A percentile compares a stretch with the other conserved stretches of the same genome.
phyloP scores from a whole-genome alignment of 2,888 invertebrate genomes.

The Sesamia inferens region DNA sequence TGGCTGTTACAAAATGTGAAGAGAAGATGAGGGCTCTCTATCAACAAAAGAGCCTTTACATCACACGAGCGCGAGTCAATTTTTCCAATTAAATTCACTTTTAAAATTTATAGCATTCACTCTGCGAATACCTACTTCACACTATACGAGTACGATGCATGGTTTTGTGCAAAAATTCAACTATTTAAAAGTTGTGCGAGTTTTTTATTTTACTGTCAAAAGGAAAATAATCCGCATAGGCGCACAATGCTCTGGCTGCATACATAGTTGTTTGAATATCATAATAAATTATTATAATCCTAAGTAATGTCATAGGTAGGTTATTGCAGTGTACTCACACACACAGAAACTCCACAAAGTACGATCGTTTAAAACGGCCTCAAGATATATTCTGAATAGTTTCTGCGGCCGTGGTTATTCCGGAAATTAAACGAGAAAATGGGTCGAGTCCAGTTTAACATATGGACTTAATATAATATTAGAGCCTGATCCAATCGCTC shows the following conservation, averaged over 20 bases:
- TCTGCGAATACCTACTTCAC: constrained; percentile 18
- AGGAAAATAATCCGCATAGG: neutral
- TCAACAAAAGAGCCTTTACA: constrained; percentile 64
- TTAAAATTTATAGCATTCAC: constrained; percentile 30
- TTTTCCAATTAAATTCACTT: constrained; percentile 56
- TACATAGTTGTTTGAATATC: too few relatives aligned
- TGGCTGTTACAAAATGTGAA: constrained; percentile 62
- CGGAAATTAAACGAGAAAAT: constrained; percentile 56
- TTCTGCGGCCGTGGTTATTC: constrained; percentile 32
- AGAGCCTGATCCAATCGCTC: constrained; percentile 20
- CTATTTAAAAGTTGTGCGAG: neutral
- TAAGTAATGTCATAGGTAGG: too few relatives aligned
- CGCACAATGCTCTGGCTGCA: neutral
- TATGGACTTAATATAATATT: constrained; percentile 12
- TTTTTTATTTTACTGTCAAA: neutral
- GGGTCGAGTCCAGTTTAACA: constrained; percentile 37
- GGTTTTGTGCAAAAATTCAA: neutral
- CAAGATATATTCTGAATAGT: constrained; percentile 23
- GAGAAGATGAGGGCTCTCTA: constrained; percentile 68
- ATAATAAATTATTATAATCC: neutral
- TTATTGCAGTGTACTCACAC: too few relatives aligned
- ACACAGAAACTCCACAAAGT: too few relatives aligned
- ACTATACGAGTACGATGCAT: neutral
- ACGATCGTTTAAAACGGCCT: constrained; percentile 16
- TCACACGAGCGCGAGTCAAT: constrained; percentile 46